Percentiles rank a stretch among this genome's conserved stretches.
These are phyloP conservation scores for Spheniscus humboldti DNA, from an alignment of 2,797 vertebrate genomes.

Conservation along the genomic window DNA sequence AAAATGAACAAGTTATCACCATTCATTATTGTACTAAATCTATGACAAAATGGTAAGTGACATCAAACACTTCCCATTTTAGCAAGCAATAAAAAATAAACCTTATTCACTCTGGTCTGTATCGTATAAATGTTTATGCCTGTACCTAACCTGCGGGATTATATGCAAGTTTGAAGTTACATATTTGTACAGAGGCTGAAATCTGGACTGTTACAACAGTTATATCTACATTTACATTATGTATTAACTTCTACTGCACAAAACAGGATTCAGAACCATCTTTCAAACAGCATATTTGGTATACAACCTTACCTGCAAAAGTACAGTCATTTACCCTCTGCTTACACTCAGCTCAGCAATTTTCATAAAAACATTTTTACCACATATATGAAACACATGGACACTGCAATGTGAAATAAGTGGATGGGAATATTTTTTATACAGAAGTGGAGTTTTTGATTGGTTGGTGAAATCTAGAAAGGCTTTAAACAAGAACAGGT, in stretches of 20 bases:
- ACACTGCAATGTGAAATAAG: background rate
- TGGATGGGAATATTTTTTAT: background rate
- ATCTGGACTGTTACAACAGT: background rate
- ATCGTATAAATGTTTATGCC: background rate
- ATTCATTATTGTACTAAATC: background rate
- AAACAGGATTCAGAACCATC: background rate
- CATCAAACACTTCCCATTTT: background rate
- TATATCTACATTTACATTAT: background rate
- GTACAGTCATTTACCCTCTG: background rate
- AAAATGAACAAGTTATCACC: background rate
- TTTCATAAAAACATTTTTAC: background rate
- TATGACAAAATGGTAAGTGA: background rate
- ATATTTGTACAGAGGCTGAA: background rate
- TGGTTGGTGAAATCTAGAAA: background rate
- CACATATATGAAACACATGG: background rate
- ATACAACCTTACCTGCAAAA: background rate
- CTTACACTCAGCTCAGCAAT: background rate
- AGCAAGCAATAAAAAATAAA: background rate
- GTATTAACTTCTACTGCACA: background rate
- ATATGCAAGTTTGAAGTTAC: background rate
- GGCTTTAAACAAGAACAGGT: background rate
- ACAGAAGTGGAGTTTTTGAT: background rate
- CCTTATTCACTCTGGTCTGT: background rate
- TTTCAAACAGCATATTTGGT: fast-evolving
- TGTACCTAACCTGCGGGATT: background rate